phyloP scores from a whole-genome alignment of 2,888 invertebrate genomes.

The Syrphus vitripennis region DNA sequence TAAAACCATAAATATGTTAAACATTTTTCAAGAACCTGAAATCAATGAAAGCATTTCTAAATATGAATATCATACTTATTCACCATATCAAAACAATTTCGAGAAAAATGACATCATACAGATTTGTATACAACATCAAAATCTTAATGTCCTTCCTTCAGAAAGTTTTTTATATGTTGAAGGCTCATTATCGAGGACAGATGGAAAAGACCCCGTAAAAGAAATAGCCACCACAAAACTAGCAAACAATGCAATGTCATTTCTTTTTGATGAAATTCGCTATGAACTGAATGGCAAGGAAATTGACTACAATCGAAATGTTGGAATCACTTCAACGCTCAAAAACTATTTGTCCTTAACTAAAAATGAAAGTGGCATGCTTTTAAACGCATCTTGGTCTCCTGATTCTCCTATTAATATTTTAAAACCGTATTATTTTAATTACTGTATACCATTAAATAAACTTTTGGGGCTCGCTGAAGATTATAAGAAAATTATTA shows the following conservation, averaged over 20 bases:
- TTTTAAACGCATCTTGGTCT: no score
- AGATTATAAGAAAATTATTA: slow-evolving; percentile 71
- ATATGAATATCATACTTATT: no score
- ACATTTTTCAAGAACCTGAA: background rate
- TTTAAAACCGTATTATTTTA: background rate
- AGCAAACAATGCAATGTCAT: no score
- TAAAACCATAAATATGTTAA: background rate
- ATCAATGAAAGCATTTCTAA: background rate
- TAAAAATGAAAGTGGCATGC: no score
- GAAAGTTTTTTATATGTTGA: slow-evolving; percentile 77
- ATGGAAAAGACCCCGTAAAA: no score
- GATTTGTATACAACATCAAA: slow-evolving; percentile 54
- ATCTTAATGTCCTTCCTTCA: slow-evolving; percentile 74
- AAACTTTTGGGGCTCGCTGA: slow-evolving; percentile 48
- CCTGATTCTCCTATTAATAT: no score
- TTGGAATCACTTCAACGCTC: no score
- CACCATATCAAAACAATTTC: background rate
- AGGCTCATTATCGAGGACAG: slow-evolving; percentile 63
- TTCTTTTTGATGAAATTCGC: no score
- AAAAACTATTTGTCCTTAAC: no score
- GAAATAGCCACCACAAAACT: background rate
- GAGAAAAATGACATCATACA: background rate
- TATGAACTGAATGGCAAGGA: no score
- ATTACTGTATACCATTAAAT: background rate
- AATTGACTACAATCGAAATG: no score